Conservation (phyloP, 2,797 vertebrate genomes). For the Harpagifer antarcticus region DNA sequence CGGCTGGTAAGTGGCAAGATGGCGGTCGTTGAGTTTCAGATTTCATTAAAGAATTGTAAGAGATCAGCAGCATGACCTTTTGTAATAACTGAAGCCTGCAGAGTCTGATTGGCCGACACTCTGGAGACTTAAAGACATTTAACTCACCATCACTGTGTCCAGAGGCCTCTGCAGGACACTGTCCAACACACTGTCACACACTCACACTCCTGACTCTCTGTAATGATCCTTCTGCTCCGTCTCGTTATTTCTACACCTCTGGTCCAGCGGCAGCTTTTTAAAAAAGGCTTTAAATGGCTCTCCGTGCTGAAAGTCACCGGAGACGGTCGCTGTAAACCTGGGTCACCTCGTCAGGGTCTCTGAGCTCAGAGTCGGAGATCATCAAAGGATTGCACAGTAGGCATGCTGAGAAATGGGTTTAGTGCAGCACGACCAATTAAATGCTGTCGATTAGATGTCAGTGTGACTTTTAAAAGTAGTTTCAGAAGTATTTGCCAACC, state of each 20-base stretch:
- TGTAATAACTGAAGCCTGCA: neutral
- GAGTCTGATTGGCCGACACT: constrained; percentile 1
- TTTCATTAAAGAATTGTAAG: neutral
- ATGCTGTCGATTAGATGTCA: neutral
- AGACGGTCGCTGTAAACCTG: constrained; percentile 21
- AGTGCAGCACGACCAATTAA: neutral
- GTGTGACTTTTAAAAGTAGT: neutral
- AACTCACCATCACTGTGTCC: constrained; percentile 21
- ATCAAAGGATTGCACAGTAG: neutral
- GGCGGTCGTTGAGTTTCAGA: neutral
- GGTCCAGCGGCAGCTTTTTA: constrained; percentile 14
- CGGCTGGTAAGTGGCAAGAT: too few relatives aligned
- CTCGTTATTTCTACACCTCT: constrained; percentile 37
- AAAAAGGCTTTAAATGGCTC: neutral
- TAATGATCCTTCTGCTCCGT: constrained; percentile 24
- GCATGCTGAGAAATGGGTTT: neutral
- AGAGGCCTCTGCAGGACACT: constrained; percentile 6
- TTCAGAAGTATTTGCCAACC: neutral
- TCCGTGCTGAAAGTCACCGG: neutral
- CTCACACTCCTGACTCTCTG: neutral
- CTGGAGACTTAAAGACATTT: constrained; percentile 35
- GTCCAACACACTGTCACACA: constrained; percentile 33
- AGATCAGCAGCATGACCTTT: neutral
- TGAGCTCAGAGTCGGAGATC: neutral
- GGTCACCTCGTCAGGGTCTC: constrained; percentile 1